A percentile compares a stretch with the other conserved stretches of the same genome.
Evolutionary conservation across 1,140 invertebrate genomes (phyloP).

Genomic region (Micrasema minimum): DNA sequence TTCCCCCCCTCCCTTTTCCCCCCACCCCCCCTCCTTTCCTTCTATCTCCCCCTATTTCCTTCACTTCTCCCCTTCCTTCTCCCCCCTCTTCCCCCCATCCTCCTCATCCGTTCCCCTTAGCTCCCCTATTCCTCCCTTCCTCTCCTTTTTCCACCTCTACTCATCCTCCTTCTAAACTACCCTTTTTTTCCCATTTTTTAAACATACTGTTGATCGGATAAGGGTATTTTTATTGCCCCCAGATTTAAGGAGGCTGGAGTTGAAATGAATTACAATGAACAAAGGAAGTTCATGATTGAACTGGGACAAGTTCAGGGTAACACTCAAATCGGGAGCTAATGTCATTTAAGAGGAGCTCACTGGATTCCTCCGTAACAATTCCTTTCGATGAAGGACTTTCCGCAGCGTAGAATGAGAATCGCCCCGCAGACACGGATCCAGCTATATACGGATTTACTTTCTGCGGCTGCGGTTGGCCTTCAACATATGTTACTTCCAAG

Average conservation of each 20-base stretch:
- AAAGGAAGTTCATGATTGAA: conserved; percentile 79
- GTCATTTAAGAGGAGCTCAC: conserved; percentile 70
- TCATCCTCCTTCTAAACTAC: too few relatives aligned
- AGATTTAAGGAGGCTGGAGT: conserved; percentile 76
- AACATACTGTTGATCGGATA: conserved; percentile 71
- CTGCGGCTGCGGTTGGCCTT: conserved; percentile 90
- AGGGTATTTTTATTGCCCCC: conserved; percentile 79
- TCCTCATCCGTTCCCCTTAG: too few relatives aligned
- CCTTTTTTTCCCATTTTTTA: too few relatives aligned
- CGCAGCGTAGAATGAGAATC: conserved; percentile 56
- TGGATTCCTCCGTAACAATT: conserved; percentile 77
- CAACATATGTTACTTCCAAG: conserved; percentile 85
- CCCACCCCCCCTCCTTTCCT: too few relatives aligned
- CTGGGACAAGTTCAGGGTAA: conserved; percentile 77
- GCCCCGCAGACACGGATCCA: conserved; percentile 65
- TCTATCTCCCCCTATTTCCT: too few relatives aligned
- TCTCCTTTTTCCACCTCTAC: too few relatives aligned
- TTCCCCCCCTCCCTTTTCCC: too few relatives aligned
- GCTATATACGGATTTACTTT: conserved; percentile 75
- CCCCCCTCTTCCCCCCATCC: too few relatives aligned
- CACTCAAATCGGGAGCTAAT: conserved; percentile 72
- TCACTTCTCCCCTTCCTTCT: too few relatives aligned
- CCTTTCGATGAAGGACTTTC: conserved; percentile 56
- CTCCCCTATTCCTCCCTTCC: too few relatives aligned
- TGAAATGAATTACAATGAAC: conserved; percentile 72